Evolutionary conservation across 2,888 invertebrate genomes (phyloP).

Genomic region (Salpingus planirostris): DNA sequence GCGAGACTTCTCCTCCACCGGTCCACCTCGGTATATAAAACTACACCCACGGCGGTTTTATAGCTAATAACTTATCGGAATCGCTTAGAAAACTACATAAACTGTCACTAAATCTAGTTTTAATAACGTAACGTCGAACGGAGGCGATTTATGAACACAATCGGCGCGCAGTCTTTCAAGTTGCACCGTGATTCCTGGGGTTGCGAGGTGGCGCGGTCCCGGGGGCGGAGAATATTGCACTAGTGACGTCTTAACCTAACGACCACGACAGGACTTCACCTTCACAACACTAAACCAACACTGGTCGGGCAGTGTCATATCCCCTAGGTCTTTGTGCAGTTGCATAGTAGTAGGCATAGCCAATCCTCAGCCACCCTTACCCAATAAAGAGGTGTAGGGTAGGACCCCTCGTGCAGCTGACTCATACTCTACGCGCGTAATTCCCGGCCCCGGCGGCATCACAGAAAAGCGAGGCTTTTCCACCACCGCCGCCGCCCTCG

Average conservation of each 20-base stretch:
- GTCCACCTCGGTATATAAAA: conserved; percentile 6
- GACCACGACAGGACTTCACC: conserved; percentile 42
- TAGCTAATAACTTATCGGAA: conserved; percentile 10
- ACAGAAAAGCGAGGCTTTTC: conserved; percentile 5
- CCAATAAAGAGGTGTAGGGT: conserved; percentile 35
- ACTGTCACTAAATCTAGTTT: conserved; percentile 4
- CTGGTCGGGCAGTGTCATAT: conserved; percentile 31
- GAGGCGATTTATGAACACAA: conserved; percentile 9
- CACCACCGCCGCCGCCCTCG: conserved; percentile 3
- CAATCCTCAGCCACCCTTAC: conserved; percentile 38
- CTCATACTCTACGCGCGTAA: conserved; percentile 30
- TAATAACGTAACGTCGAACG: neutral
- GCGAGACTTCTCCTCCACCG: conserved; percentile 5
- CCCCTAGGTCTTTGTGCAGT: conserved; percentile 36
- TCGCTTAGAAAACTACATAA: conserved; percentile 8
- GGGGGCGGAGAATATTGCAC: conserved; percentile 8
- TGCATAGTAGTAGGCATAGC: conserved; percentile 36
- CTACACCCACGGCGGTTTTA: conserved; percentile 8
- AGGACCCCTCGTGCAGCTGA: conserved; percentile 35
- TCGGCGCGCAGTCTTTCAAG: conserved; percentile 18
- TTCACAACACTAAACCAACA: conserved; percentile 42
- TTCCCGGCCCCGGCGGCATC: conserved; percentile 10
- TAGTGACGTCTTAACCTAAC: conserved; percentile 30
- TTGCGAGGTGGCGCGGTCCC: neutral
- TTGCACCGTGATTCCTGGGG: conserved; percentile 4